A percentile compares a stretch with the other conserved stretches of the same genome.
Conservation (phyloP, 1,140 invertebrate genomes). For the Cotesia glomerata region DNA sequence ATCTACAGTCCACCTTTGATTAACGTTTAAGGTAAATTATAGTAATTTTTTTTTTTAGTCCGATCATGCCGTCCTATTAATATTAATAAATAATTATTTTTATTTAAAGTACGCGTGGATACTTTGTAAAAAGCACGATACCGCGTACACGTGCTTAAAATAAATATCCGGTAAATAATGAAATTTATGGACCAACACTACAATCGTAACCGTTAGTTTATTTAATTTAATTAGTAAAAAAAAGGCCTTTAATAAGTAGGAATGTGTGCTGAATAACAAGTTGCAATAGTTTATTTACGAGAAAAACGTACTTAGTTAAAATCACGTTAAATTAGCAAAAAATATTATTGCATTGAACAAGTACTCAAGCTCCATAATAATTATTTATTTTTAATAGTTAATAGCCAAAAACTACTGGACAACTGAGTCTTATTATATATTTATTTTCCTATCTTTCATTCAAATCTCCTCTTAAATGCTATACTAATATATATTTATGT, state of each 20-base stretch:
- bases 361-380: not conserved
- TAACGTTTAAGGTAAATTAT: conserved; percentile 5
- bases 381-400: not conserved
- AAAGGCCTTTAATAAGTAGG: conserved; percentile 15
- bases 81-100: conserved; percentile 1
- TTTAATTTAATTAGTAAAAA: conserved; percentile 9
- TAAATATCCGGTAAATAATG: not conserved
- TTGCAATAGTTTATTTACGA: conserved; percentile 21
- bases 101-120: not conserved
- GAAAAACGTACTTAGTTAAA: conserved; percentile 21
- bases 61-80: not conserved
- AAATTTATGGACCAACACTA: not conserved
- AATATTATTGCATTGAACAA: not conserved
- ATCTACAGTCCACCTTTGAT: not conserved
- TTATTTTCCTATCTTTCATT: not conserved
- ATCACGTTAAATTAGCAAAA: not conserved
- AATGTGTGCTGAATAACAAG: conserved; percentile 33
- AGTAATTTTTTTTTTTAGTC: conserved; percentile 11
- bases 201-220: too few relatives aligned
- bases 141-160: not conserved
- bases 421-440: not conserved
- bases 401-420: not conserved
- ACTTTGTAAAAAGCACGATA: not conserved
- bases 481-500: not conserved
- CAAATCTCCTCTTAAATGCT: conserved; percentile 3